Evolutionary conservation across 2,888 invertebrate species (phyloP).

Genomic region (Drosophila helvetica): DNA sequence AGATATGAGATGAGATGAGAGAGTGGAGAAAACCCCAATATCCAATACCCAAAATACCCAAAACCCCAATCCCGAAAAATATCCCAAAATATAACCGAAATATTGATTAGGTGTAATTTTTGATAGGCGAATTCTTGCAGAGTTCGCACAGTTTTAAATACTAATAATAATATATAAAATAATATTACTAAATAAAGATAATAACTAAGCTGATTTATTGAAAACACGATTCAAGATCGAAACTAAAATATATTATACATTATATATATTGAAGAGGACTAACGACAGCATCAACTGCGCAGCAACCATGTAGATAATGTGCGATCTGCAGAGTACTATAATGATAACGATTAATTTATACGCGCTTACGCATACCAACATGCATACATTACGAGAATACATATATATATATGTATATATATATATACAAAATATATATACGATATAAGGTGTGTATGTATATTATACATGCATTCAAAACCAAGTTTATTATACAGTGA

Average conservation of each 20-base stretch:
- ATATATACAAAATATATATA: conserved; percentile 39
- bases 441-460: conserved; percentile 35
- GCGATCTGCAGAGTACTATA: conserved; percentile 65
- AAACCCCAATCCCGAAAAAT: conserved; percentile 12
- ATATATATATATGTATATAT: conserved; percentile 31
- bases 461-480: conserved; percentile 44
- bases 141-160: conserved; percentile 65
- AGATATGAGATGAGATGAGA: conserved; percentile 1
- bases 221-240: conserved; percentile 32
- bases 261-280: conserved; percentile 62
- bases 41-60: conserved; percentile 4
- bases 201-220: conserved; percentile 59
- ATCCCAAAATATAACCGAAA: conserved; percentile 29
- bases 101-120: conserved; percentile 61
- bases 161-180: conserved; percentile 20
- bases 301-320: conserved; percentile 71
- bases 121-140: conserved; percentile 58
- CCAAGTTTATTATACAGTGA: conserved; percentile 51
- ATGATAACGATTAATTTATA: conserved; percentile 63
- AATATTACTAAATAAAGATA: conserved; percentile 37
- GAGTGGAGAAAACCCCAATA: conserved; percentile 3
- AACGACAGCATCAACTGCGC: conserved; percentile 55
- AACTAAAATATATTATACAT: conserved; percentile 37
- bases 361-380: conserved; percentile 71
- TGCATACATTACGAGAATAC: conserved; percentile 52